phyloP scores from a whole-genome alignment of 2,888 invertebrate species.

The Pristionchus fissidentatus region DNA sequence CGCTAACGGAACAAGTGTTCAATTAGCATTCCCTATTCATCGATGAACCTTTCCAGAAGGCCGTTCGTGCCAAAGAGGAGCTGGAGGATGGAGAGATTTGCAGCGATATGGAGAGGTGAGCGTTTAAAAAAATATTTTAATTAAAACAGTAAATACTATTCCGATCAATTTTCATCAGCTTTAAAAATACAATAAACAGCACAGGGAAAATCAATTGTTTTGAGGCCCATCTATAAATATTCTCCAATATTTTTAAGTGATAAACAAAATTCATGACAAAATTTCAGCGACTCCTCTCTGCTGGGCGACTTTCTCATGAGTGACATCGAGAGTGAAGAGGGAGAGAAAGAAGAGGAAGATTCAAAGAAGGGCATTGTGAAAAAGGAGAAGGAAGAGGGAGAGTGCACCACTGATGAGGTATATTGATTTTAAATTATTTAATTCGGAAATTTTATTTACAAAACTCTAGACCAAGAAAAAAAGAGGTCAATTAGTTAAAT shows the following conservation, averaged over 20 bases:
- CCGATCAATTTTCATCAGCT: no score
- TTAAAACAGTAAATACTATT: background rate
- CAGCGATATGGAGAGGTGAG: background rate
- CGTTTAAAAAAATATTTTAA: background rate
- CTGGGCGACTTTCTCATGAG: background rate
- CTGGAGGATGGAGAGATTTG: background rate
- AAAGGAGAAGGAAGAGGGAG: slow-evolving; percentile 35
- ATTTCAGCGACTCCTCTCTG: background rate
- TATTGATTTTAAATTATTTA: no score
- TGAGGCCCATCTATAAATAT: background rate
- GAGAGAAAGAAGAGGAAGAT: slow-evolving; percentile 3
- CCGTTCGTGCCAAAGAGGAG: background rate
- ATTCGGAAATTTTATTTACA: no score
- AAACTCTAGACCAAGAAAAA: no score
- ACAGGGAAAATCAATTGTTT: no score
- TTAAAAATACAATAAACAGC: no score
- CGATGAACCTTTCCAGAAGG: background rate
- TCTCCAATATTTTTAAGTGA: background rate
- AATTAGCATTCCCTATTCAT: background rate
- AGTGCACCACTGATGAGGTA: slow-evolving; percentile 19
- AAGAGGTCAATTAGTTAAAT: no score
- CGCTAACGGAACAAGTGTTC: no score
- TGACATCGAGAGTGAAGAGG: background rate
- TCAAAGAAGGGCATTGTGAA: background rate
- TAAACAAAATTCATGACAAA: background rate